Conservation (phyloP, 1,140 invertebrate species). For the Rhyacophila brunnea region DNA sequence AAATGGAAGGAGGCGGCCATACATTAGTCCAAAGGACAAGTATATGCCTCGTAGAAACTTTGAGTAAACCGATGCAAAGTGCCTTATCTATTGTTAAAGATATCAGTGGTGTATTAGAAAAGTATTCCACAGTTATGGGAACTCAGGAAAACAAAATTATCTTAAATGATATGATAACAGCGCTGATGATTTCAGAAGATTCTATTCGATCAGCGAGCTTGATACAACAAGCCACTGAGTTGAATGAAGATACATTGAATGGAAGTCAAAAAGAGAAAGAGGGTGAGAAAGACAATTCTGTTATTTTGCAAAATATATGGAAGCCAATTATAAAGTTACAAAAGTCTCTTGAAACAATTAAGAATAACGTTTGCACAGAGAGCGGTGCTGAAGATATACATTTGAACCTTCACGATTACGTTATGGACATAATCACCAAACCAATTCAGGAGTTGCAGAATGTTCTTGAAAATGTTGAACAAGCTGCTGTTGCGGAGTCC, state of each 20-base stretch:
- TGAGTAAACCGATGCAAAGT: constrained; percentile 54
- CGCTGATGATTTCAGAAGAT: constrained; percentile 52
- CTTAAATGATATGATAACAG: constrained; percentile 51
- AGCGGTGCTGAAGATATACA: constrained; percentile 38
- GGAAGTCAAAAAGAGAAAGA: constrained; percentile 7
- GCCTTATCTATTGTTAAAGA: constrained; percentile 51
- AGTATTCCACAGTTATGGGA: constrained; percentile 9
- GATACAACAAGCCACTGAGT: constrained; percentile 52
- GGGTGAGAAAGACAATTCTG: constrained; percentile 24
- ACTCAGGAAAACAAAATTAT: constrained; percentile 45
- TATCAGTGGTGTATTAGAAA: constrained; percentile 34
- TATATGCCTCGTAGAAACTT: constrained; percentile 59
- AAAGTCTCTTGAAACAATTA: constrained; percentile 46
- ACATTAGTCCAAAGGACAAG: constrained; percentile 65
- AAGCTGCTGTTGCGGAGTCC: constrained; percentile 45
- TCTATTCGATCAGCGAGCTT: constrained; percentile 53
- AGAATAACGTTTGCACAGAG: constrained; percentile 45
- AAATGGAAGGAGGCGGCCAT: constrained; percentile 61
- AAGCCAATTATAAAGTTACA: constrained; percentile 46
- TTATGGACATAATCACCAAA: constrained; percentile 50
- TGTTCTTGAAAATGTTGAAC: constrained; percentile 45
- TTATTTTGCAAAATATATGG: constrained; percentile 41
- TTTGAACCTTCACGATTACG: constrained; percentile 45
- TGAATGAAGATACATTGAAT: constrained; percentile 34
- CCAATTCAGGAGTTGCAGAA: constrained; percentile 47